phyloP scores from a whole-genome alignment of 2,797 vertebrate species.

The Phrynocephalus guinanensis region DNA sequence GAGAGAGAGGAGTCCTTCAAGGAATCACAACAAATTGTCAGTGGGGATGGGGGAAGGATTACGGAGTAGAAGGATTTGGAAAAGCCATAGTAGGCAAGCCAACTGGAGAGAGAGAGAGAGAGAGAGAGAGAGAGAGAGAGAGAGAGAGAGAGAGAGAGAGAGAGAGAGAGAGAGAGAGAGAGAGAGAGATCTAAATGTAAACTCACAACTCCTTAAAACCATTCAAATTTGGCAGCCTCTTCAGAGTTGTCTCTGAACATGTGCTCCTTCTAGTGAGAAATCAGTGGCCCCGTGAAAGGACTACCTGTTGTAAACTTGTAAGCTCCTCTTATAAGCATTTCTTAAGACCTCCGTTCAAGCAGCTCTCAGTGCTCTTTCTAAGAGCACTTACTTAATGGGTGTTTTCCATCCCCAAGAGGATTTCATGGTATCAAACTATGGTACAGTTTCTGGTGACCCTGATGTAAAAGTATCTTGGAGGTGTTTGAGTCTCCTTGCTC shows the following conservation, averaged over 20 bases:
- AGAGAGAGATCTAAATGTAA: background rate
- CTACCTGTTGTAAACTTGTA: too few relatives aligned
- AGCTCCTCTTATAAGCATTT: background rate
- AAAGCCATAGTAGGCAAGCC: too few relatives aligned
- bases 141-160: too few relatives aligned
- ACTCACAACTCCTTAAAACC: background rate
- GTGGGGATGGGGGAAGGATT: too few relatives aligned
- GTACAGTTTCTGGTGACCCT: background rate
- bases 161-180: too few relatives aligned
- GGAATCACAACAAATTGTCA: too few relatives aligned
- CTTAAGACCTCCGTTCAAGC: background rate
- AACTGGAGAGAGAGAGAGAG: too few relatives aligned
- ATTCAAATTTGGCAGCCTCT: background rate
- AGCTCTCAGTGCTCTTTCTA: background rate
- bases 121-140: background rate
- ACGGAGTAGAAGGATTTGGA: too few relatives aligned
- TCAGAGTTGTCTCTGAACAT: background rate
- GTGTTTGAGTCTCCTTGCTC: background rate
- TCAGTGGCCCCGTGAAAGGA: background rate
- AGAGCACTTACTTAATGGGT: background rate
- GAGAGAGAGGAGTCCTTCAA: too few relatives aligned
- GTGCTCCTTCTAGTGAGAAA: background rate
- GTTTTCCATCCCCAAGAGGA: background rate
- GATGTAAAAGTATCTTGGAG: background rate
- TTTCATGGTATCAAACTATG: slow-evolving; percentile 9